These are phyloP conservation scores for Sycophila texana DNA, from an alignment of 2,888 invertebrate genomes.

Conservation along the genomic window DNA sequence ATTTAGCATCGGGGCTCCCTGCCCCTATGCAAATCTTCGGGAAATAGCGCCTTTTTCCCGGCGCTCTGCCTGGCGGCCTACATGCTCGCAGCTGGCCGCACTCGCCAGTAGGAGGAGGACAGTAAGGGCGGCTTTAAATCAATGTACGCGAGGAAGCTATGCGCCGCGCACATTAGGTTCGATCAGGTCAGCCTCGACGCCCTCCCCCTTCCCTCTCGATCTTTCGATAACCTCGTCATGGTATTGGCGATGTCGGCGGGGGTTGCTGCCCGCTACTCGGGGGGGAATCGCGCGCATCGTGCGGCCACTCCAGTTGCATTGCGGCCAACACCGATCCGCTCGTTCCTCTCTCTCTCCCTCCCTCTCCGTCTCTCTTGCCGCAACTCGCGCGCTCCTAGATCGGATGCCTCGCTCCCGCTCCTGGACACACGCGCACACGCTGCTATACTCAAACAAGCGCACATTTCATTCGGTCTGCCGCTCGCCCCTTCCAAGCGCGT, in stretches of 20 bases:
- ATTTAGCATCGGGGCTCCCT: conserved; percentile 43
- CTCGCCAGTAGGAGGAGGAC: neutral
- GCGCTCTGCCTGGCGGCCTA: neutral
- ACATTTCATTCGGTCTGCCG: conserved; percentile 38
- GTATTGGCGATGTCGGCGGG: conserved; percentile 57
- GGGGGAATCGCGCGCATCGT: conserved; percentile 62
- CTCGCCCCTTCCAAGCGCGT: conserved; percentile 23
- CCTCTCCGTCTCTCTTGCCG: neutral
- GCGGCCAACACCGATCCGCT: conserved; percentile 63
- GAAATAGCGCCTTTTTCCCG: conserved; percentile 19
- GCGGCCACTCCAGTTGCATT: conserved; percentile 68
- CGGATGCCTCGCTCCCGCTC: conserved; percentile 36
- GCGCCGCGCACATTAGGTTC: conserved; percentile 56
- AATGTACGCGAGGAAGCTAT: conserved; percentile 56
- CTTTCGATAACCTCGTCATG: conserved; percentile 63
- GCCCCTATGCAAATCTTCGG: conserved; percentile 50
- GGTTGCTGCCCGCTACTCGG: conserved; percentile 47
- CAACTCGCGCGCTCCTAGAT: neutral
- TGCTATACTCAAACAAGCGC: conserved; percentile 35
- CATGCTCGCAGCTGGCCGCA: no score
- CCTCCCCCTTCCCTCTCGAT: conserved; percentile 50
- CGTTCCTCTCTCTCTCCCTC: conserved; percentile 53
- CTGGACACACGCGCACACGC: neutral
- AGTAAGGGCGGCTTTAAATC: conserved; percentile 32
- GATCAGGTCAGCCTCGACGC: conserved; percentile 40